Evolutionary conservation across 2,797 vertebrate species (phyloP).

Genomic region (Decapterus maruadsi): DNA sequence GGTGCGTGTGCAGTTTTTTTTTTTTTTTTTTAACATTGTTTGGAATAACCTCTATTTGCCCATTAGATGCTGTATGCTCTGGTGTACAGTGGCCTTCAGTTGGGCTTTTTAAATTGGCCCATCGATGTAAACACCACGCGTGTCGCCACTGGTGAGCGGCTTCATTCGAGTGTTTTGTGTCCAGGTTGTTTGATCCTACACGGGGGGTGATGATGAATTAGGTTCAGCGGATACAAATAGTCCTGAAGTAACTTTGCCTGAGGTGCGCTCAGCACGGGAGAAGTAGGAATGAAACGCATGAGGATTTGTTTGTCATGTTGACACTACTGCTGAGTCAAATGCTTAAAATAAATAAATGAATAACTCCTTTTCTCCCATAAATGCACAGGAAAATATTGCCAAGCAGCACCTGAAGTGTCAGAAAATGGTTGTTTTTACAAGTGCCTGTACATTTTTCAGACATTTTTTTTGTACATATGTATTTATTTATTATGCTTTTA

Average conservation of each 20-base stretch:
- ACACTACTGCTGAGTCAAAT: constrained; percentile 20
- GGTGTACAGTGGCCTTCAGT: constrained; percentile 29
- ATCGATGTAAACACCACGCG: constrained; percentile 4
- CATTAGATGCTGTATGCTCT: constrained; percentile 16
- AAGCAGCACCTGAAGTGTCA: constrained; percentile 38
- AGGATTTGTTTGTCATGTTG: constrained; percentile 49
- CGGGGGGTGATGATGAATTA: not conserved
- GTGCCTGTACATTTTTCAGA: constrained; percentile 79
- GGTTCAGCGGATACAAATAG: constrained; percentile 28
- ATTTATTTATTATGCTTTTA: constrained; percentile 82
- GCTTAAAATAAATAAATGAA: not conserved
- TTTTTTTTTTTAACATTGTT: not conserved
- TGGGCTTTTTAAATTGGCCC: constrained; percentile 10
- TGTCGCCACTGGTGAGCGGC: constrained; percentile 1
- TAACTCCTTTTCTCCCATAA: constrained; percentile 7
- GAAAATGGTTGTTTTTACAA: constrained; percentile 65
- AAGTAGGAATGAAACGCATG: constrained; percentile 6
- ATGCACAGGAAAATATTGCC: constrained; percentile 26
- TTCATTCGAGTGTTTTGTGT: not conserved
- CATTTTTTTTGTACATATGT: constrained; percentile 76
- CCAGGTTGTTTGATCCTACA: constrained; percentile 17
- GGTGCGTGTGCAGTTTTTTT: constrained; percentile 15
- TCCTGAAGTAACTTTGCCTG: constrained; percentile 36
- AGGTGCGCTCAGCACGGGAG: not conserved
- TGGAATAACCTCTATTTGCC: not conserved